These are phyloP conservation scores for Athene cunicularia DNA, from an alignment of 2,113 vertebrate genomes.

Conservation along the genomic window DNA sequence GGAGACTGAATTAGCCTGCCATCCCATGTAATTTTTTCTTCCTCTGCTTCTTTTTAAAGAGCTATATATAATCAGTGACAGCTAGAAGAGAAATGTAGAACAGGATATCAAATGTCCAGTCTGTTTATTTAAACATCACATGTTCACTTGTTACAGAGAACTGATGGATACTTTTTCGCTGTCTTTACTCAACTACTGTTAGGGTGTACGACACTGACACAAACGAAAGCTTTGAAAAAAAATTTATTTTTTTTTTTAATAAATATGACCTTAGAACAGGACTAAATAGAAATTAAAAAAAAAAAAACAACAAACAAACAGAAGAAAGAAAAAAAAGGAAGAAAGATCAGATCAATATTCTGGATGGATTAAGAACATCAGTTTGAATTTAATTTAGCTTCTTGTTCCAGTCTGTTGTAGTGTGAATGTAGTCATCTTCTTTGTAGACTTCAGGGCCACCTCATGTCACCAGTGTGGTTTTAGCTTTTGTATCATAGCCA, in stretches of 20 bases:
- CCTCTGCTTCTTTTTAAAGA: not conserved
- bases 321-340: fast-evolving
- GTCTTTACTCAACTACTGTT: not conserved
- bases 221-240: not conserved
- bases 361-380: not conserved
- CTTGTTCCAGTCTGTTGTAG: not conserved
- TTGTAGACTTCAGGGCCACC: not conserved
- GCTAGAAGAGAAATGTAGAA: not conserved
- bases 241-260: not conserved
- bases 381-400: not conserved
- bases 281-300: not conserved
- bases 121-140: not conserved
- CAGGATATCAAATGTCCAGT: not conserved
- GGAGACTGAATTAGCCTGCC: not conserved
- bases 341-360: not conserved
- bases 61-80: not conserved
- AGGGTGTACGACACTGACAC: not conserved
- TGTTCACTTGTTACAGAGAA: not conserved
- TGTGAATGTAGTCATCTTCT: not conserved
- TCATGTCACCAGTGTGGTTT: not conserved
- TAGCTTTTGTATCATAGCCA: not conserved
- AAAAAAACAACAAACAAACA: too few relatives aligned
- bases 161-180: not conserved
- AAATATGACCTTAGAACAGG: not conserved
- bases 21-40: not conserved